Evolutionary conservation across 1,140 invertebrate species (phyloP), one percentile per base, ranked within the genome.

Genomic region (Brachionus koreanus): DNA sequence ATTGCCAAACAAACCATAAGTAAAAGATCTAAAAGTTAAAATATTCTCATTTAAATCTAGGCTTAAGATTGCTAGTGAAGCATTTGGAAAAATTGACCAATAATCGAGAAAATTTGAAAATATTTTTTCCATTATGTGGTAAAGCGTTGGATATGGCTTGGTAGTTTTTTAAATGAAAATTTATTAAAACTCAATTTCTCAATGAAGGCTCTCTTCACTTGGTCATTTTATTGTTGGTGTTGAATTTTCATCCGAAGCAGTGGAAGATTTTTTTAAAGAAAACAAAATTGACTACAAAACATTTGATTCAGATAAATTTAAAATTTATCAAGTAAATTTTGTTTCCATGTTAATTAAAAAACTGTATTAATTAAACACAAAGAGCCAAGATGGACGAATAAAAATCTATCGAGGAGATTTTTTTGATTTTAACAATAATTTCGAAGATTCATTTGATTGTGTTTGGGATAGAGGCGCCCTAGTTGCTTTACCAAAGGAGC

Each of bases 91-190:
- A 77, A 37, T 37, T 77, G 3, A 77, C 74, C 5, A 23, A 49
- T 13, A 77, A 77, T 10, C 23, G 74, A 77, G 29, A 52, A 33
- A 77, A 77, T 52, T 37, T 77, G n/a, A 29, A 46, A 52, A 10
- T 77, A 16, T 49, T 77, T 35, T 77, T 77, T 42, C 74, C 74
- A 35, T 19, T 77, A 33, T 77, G 74, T 23, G 74, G 74, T 3
- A 77, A 77, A 49, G 39, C 43, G 10, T 39, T 77, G n/a, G 74
- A 77, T 43, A 77, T 77, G 74, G 74, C 74, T n/a, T 77, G 74
- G 74, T 77, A 77, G n/a, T 12, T 37, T 39, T 39, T 29, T 6
- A 49, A 42, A 19, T 2, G 2, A 19, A 12, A 19, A 23, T 49
- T 37, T 19, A 4, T n/a, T 74, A 37, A 9, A 4, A 1, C 23